Conservation (phyloP, 2,888 invertebrate genomes). For the Lasioglossum villosulum region DNA sequence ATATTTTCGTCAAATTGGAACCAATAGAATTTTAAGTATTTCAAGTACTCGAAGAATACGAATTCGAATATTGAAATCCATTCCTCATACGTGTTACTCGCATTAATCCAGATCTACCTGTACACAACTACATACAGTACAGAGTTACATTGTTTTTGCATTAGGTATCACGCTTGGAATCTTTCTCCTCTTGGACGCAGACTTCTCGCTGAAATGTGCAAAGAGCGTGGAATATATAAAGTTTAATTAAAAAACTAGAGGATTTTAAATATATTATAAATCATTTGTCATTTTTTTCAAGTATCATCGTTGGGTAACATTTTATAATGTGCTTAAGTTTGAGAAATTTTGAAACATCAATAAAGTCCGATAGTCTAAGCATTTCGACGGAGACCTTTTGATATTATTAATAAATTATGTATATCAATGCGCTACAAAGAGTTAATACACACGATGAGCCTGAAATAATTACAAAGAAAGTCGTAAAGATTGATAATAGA, state of each 20-base stretch:
- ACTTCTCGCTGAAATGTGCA: neutral
- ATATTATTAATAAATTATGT: neutral
- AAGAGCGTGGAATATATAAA: too few species aligned
- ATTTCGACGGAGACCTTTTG: too few species aligned
- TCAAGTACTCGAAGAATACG: too few species aligned
- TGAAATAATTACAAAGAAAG: neutral
- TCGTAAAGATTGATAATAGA: neutral
- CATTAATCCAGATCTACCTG: too few species aligned
- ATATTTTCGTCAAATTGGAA: too few species aligned
- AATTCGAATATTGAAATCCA: too few species aligned
- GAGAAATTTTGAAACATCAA: too few species aligned
- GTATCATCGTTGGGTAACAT: neutral
- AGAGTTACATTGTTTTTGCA: constrained; percentile 62
- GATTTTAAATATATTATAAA: neutral
- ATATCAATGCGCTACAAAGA: neutral
- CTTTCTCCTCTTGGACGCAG: neutral
- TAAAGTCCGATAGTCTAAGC: too few species aligned
- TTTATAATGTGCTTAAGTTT: neutral
- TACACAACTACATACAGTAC: constrained; percentile 22
- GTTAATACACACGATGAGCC: neutral
- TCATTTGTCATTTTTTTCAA: neutral
- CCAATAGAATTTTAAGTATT: too few species aligned
- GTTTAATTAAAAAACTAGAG: too few species aligned
- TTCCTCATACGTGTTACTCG: too few species aligned
- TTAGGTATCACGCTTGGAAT: constrained; percentile 30